Base-by-base conservation (phyloP, 2,888 invertebrate species). In the Syritta pipiens region DNA sequence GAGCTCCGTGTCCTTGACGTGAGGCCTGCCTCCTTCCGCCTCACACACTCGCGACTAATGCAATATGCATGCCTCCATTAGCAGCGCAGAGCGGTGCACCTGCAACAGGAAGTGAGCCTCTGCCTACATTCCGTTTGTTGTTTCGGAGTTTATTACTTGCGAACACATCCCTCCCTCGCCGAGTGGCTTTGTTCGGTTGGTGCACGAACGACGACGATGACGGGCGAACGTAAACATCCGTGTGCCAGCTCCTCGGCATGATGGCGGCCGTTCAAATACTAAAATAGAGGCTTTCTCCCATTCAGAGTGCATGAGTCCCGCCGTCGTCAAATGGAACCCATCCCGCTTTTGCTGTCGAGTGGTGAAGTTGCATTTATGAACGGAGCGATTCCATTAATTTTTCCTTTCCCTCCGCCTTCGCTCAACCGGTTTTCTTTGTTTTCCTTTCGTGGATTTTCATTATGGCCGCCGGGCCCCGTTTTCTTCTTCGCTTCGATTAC, bases 381-480 rank as follows among this genome's bases (percentile, higher is more conserved):
- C 37, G 51, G 37, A 57, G 28, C 49, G 51, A 77, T 71, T 69
- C 65, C 59, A 63, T 65, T 71, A 71, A 59, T 44, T 77, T 57
- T 51, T 59, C n/a, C 20, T 26, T 19, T n/a, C n/a, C 17, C 53
- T 42, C 30, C 42, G 42, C 46, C 46, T n/a, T 28, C 14, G n/a
- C 22, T 10, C 35, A 22, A 30, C 49, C 26, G 20, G 10, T 44
- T 24, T 35, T 40, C 57, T 48, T 53, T 49, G 68, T 71, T 57
- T 51, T 63, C 40, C 57, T 35, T 69, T 46, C 57, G 42, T 51
- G 35, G 37, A 57, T 57, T 69, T 76, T 63, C 57, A 71, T 65
- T 65, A 65, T 20, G 44, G 28, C 28, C 28, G 9, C 51, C 51
- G 17, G 4, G 22, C 42, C 20, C 20, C 17, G 17, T 24, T 17